Evolutionary conservation across 2,797 vertebrate species (phyloP), one percentile per base, ranked within the genome.

Genomic region (Phoxinus dragarum): DNA sequence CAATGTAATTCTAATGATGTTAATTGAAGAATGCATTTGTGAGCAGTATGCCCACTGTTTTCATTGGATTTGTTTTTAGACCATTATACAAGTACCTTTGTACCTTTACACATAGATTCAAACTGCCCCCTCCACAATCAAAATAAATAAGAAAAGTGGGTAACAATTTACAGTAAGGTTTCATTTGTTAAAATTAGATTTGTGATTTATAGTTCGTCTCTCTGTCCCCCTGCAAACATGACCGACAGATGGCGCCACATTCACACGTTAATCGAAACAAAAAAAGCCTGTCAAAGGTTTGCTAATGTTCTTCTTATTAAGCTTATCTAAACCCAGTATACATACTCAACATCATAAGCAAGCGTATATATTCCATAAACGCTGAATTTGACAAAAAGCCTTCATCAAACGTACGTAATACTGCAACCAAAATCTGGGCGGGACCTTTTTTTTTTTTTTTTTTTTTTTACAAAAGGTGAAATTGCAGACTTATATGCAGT

Each of bases 221-320:
- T 54, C 12, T 19, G 21, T 14, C 6, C 21, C 2, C 49, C 6
- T 80, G 76, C 17, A n/a, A 16, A 8, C 1, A 21, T 5, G 5
- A 54, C 86, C 94, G 2, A 44, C 91, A 95, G 94, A 88, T 94
- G 93, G 89, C 90, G 89, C 86, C 89, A 36, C 23, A 80, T 27
- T 59, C 81, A 82, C 81, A 89, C 4, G 16, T 71, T 67, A 61
- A 81, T 42, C 6, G 21, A 9, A 59, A 17, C 7, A 64, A 5
- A 54, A 66, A 66, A 38, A 7, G 3, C 9, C 5, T 52, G 6
- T 76, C 21, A 66, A 74, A 75, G 2, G 23, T 38, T 42, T 42
- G 36, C 36, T 61, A 19, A 61, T 66, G 3, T 27, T 16, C 7
- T 36, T 16, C 3, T 54, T 54, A 59, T 34, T 61, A 47, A 44